phyloP scores from a whole-genome alignment of 1,140 invertebrate genomes.

The Camponotus floridanus region DNA sequence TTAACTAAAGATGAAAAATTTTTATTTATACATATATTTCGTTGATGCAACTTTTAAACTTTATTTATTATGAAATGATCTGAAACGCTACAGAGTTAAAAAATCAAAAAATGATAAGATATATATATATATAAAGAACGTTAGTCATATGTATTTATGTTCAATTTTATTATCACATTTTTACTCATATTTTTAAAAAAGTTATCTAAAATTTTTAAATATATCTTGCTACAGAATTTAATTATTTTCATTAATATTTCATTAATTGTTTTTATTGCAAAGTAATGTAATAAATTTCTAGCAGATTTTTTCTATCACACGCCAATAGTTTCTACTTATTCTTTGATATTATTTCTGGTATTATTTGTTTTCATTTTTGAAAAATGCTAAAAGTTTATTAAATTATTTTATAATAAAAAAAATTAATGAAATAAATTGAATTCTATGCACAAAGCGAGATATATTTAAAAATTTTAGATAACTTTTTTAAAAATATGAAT shows the following conservation, averaged over 20 bases:
- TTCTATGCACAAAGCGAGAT: not conserved
- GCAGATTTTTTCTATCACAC: too few relatives aligned
- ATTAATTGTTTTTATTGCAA: too few relatives aligned
- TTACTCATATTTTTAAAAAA: not conserved
- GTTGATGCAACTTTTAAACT: slow-evolving; percentile 25
- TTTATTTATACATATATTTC: slow-evolving; percentile 11
- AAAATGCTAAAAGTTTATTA: not conserved
- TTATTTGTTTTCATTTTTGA: too few relatives aligned
- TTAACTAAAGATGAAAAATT: not conserved
- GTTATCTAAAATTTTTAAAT: not conserved
- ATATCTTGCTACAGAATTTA: not conserved
- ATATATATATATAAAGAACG: not conserved
- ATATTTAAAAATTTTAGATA: not conserved
- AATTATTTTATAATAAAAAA: not conserved
- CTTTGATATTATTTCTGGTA: too few relatives aligned
- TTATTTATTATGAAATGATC: slow-evolving; percentile 27
- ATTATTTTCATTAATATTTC: not conserved
- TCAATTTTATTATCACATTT: not conserved
- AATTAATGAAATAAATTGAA: not conserved
- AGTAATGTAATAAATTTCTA: not conserved
- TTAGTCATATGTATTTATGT: not conserved
- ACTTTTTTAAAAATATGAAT: not conserved
- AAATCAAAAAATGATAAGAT: not conserved
- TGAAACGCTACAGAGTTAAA: slow-evolving; percentile 21
- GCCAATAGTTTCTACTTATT: too few relatives aligned